These are phyloP conservation scores for Chelon auratus DNA, from an alignment of 2,797 vertebrate genomes.

Conservation along the genomic window DNA sequence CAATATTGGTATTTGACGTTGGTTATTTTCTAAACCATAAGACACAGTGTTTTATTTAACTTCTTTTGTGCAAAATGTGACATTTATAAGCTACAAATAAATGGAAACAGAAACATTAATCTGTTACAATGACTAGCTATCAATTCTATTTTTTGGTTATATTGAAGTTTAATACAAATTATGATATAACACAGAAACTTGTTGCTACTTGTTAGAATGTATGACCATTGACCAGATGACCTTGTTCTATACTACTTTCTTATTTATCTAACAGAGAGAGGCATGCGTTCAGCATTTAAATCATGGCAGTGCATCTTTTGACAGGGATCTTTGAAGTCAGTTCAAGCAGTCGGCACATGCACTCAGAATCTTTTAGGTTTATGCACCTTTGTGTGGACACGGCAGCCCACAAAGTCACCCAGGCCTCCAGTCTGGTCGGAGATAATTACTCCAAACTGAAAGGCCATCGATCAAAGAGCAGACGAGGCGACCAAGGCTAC, in stretches of 20 bases:
- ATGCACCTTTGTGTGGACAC: constrained; percentile 7
- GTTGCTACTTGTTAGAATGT: not conserved
- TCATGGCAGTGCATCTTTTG: not conserved
- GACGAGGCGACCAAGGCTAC: constrained; percentile 62
- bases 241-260: not conserved
- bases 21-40: too few species aligned
- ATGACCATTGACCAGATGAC: not conserved
- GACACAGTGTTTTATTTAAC: too few species aligned
- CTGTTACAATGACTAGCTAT: not conserved
- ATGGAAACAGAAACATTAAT: not conserved
- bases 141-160: not conserved
- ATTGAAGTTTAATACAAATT: not conserved
- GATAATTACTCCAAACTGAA: constrained; percentile 79
- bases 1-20: too few species aligned
- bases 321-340: not conserved
- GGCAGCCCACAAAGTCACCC: constrained; percentile 47
- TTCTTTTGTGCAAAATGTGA: too few species aligned
- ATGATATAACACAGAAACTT: not conserved
- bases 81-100: too few species aligned
- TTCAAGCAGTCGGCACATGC: constrained; percentile 3
- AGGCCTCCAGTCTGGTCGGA: constrained; percentile 28
- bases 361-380: constrained; percentile 9
- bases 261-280: not conserved
- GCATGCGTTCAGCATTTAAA: not conserved
- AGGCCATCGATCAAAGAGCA: constrained; percentile 83